Evolutionary conservation across 2,797 vertebrate genomes (phyloP).

Genomic region (Mormyrops boulengeri): DNA sequence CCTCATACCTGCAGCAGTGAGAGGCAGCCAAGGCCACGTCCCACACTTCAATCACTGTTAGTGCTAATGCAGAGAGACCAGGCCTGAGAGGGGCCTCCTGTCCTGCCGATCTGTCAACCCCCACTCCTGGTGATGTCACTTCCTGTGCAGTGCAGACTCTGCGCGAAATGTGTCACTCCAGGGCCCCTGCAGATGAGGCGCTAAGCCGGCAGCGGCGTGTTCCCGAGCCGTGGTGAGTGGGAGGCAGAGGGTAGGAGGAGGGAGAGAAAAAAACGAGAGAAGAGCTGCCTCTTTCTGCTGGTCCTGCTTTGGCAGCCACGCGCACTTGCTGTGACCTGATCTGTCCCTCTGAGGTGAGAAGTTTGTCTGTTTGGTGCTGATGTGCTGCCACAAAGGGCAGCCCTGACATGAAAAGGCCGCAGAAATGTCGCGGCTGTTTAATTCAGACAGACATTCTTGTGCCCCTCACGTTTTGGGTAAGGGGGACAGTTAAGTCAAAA

Average conservation of each 20-base stretch:
- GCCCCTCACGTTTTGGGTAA: not conserved
- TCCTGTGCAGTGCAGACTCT: slow-evolving; percentile 34
- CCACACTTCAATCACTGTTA: slow-evolving; percentile 9
- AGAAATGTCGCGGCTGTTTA: not conserved
- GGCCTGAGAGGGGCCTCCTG: not conserved
- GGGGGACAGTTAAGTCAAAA: not conserved
- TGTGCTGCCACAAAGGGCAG: not conserved
- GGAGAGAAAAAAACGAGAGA: not conserved
- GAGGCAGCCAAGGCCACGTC: slow-evolving; percentile 30
- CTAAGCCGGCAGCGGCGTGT: not conserved
- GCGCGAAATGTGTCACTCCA: slow-evolving; percentile 8
- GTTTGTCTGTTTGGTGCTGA: not conserved
- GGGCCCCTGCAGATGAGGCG: not conserved
- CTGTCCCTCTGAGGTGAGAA: not conserved
- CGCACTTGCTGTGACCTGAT: not conserved
- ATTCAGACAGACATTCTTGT: not conserved
- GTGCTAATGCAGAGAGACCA: not conserved
- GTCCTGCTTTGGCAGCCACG: not conserved
- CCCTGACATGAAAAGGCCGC: not conserved
- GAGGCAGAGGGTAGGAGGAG: not conserved
- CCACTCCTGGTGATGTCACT: slow-evolving; percentile 38
- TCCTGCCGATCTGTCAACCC: not conserved
- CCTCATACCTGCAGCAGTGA: slow-evolving; percentile 23
- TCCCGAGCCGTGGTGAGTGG: not conserved
- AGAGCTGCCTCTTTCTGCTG: not conserved